Base-by-base conservation (phyloP, 37 sponge, comb jelly and placozoan genomes). In the Eunapius fragilis region DNA sequence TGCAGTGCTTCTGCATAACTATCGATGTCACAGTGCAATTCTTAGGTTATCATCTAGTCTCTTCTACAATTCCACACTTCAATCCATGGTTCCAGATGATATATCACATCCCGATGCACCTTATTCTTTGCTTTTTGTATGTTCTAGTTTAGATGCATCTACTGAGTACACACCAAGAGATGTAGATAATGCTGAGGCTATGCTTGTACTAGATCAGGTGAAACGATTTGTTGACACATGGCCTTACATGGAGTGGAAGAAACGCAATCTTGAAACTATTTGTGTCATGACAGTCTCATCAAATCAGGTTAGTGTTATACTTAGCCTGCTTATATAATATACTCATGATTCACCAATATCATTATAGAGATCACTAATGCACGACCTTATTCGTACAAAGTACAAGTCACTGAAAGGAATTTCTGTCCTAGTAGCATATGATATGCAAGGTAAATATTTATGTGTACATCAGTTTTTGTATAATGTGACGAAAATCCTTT, bases 21-120 rank as follows among this genome's bases (percentile, higher is more conserved):
- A 94, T 33, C 85, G 92, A 32, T 86, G 91, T 80, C 91, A 91
- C 47, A 68, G 31, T 48, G 83, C 70, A 2, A 81, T 94, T 5
- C 76, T 94, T 9, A 77, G 77, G 80, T 84, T 91, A 19, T 77
- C 91, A 26, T 94, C 95, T 26, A 49, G 85, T 25, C 86, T 94
- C 2, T 94, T 90, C 68, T 94, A 91, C 31, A 72, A 72, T 28
- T 91, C 95, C 6, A 75, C 86, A 28, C 84, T 94, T 9, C 77
- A 47, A 50, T 77, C 77, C 58, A 28, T 69, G 34, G 77, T 71
- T 25, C n/a, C 76, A 35, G 41, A 68, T 36, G 41, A 25, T n/a
- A 13, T 32, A 0, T 1, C 85, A 19, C 87, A 87, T 35, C 87
- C 87, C 30, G 26, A 67, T 9, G 75, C 82, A 75, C 41, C 81